Conservation (phyloP, 2,888 invertebrate species). For the Zygaena filipendulae region DNA sequence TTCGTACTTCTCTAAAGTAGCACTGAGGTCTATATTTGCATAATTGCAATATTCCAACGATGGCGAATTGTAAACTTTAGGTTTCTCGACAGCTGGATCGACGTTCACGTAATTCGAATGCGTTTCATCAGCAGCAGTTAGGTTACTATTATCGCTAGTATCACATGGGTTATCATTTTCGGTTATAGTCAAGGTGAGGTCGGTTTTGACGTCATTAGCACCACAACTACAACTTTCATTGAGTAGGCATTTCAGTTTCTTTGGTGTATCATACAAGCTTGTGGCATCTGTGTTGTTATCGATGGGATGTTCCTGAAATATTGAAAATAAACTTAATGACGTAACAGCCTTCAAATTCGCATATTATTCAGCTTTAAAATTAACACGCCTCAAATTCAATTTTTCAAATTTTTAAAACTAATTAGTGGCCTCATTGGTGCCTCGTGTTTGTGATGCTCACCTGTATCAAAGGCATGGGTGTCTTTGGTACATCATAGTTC, state of each 20-base stretch:
- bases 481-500: slow-evolving; percentile 84
- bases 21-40: slow-evolving; percentile 81
- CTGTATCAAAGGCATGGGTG: slow-evolving; percentile 67
- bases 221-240: slow-evolving; percentile 68
- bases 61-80: slow-evolving; percentile 12
- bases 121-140: slow-evolving; percentile 23
- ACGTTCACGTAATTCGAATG: slow-evolving; percentile 66
- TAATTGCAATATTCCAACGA: slow-evolving; percentile 67
- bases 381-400: no score
- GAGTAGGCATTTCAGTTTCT: slow-evolving; percentile 77
- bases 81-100: slow-evolving; percentile 33
- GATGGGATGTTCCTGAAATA: slow-evolving; percentile 55
- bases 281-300: slow-evolving; percentile 36
- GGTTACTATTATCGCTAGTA: slow-evolving; percentile 32
- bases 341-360: no score
- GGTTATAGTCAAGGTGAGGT: slow-evolving; percentile 33
- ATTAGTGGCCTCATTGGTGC: no score
- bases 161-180: slow-evolving; percentile 31
- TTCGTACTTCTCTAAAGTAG: slow-evolving; percentile 81
- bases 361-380: no score
- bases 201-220: slow-evolving; percentile 65
- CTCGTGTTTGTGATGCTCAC: no score
- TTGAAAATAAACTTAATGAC: no score
- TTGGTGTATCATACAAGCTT: slow-evolving; percentile 79
- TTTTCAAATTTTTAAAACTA: no score